Evolutionary conservation across 2,113 vertebrate genomes (phyloP).

Genomic region (Hemibagrus wyckioides): DNA sequence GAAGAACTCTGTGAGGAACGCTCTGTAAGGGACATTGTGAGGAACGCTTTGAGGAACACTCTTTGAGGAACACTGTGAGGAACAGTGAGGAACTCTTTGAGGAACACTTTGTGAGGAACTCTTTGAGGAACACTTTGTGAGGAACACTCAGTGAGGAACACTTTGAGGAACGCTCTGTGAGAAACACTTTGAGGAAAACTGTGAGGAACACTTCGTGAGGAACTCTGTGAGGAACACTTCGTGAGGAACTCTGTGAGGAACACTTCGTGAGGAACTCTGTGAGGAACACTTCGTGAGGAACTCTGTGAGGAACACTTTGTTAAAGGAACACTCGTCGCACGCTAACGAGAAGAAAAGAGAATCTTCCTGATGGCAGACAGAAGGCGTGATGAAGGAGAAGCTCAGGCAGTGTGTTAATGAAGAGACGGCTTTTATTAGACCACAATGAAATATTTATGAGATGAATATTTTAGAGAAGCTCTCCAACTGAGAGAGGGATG

Average conservation of each 20-base stretch:
- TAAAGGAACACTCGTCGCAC: background rate
- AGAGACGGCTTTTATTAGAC: conserved; percentile 78
- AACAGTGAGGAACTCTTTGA: background rate
- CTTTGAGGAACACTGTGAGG: background rate
- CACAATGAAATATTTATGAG: conserved; percentile 77
- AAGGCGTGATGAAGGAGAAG: conserved; percentile 75
- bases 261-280: background rate
- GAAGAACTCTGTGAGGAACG: background rate
- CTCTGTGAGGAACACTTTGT: background rate
- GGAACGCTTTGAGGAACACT: background rate
- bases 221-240: background rate
- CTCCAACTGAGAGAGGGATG: conserved; percentile 28
- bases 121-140: background rate
- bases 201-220: background rate
- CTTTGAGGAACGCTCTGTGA: background rate
- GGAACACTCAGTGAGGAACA: background rate
- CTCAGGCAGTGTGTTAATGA: conserved; percentile 75
- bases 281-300: background rate
- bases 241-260: background rate
- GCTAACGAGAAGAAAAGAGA: conserved; percentile 41
- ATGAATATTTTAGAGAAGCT: conserved; percentile 77
- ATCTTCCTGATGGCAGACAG: conserved; percentile 69
- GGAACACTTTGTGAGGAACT: background rate
- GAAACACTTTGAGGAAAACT: background rate
- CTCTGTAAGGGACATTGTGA: background rate